Base-by-base conservation (phyloP, 2,888 invertebrate genomes). In the Smittia sp. region DNA sequence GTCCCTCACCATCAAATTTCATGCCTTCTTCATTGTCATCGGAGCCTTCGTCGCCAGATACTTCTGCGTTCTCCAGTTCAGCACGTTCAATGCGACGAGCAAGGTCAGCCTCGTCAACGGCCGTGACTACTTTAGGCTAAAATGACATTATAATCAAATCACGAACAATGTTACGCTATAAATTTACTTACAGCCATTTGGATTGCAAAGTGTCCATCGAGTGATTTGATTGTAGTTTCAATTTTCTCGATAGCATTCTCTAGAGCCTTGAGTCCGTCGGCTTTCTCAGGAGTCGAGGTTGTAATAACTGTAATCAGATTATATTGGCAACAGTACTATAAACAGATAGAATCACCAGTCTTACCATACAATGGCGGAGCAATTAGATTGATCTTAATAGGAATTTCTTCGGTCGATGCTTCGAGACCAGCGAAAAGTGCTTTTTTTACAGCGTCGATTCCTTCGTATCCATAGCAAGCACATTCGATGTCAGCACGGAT, bases 341-440 rank as follows among this genome's bases (percentile, higher is more conserved):
- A n/a, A n/a, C n/a, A n/a, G n/a, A n/a, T n/a, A n/a, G n/a, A n/a
- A n/a, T n/a, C n/a, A n/a, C n/a, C n/a, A n/a, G n/a, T n/a, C 81
- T 81, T 84, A 90, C 90, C 90, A 85, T 97, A 99, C 77, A 97
- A 85, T 73, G 99, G 99, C 38, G 99, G 98, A 3, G 99, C 99
- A 80, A 99, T 99, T 76, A 99, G 86, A 84, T 99, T 98, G 78
- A 99, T 99, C 87, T 96, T 97, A 77, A 99, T 96, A 0, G 98
- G 97, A 84, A 98, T 86, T 77, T 95, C 95, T 77, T 92, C 91
- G 0, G 95, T 96, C 1, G 98, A 96, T 72, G 95, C 85, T 52
- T 92, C 89, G 41, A 99, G 87, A 1, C 99, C 99, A 76, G 93
- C 87, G 81, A 89, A 91, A 52, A 99, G 84, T 0, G 99, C 96